Evolutionary conservation across 2,113 vertebrate species (phyloP).

Genomic region (Psittacula cyanocephala): DNA sequence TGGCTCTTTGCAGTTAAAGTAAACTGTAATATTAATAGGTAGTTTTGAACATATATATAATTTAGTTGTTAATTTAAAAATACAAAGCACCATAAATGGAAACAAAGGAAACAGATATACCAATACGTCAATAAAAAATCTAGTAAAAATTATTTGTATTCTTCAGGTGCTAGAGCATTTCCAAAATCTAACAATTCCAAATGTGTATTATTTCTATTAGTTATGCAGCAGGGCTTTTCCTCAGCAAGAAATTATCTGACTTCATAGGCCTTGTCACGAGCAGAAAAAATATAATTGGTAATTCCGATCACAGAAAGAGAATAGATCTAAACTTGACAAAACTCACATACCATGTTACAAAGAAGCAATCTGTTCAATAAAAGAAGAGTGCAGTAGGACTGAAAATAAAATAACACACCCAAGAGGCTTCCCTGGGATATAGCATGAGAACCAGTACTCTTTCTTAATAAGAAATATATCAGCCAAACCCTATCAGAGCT

Average conservation of each 20-base stretch:
- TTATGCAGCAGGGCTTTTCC: background rate
- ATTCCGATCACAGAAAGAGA: background rate
- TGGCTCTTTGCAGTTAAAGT: background rate
- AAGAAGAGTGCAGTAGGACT: background rate
- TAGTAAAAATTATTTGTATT: background rate
- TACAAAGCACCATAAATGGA: background rate
- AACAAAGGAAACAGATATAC: background rate
- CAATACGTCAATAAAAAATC: background rate
- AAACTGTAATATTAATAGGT: background rate
- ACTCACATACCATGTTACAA: background rate
- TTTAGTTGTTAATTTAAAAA: background rate
- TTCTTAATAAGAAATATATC: background rate
- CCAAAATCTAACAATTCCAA: background rate
- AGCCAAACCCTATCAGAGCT: background rate
- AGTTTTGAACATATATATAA: background rate
- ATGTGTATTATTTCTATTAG: background rate
- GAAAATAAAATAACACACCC: background rate
- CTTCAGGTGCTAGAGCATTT: background rate
- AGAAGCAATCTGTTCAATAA: background rate
- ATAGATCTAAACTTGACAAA: background rate
- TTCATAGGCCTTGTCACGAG: background rate
- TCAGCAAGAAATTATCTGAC: background rate
- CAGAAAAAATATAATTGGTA: background rate
- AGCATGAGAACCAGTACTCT: background rate
- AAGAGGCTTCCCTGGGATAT: background rate